These are phyloP conservation scores for Heliothis subflexa DNA, from an alignment of 1,140 invertebrate genomes.

Conservation along the genomic window DNA sequence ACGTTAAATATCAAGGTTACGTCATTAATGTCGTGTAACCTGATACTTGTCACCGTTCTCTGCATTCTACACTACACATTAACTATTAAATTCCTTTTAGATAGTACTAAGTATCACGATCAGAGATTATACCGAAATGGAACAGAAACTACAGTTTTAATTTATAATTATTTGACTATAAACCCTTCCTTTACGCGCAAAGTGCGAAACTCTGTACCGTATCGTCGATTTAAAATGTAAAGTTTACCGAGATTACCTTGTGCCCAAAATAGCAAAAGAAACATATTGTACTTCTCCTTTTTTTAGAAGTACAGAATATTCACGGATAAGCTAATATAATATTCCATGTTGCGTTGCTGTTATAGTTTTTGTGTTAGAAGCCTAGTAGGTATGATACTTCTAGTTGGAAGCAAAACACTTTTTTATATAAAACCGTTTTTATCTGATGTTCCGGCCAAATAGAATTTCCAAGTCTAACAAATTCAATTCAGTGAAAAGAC, in stretches of 20 bases:
- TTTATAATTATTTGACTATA: slow-evolving; percentile 19
- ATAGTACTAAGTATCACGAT: neutral
- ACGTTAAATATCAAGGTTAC: slow-evolving; percentile 18
- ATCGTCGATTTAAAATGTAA: neutral
- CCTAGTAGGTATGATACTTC: too few species aligned
- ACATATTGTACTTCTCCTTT: neutral
- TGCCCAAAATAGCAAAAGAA: slow-evolving; percentile 16
- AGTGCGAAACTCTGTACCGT: neutral
- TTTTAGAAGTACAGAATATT: slow-evolving; percentile 1
- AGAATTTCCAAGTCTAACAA: neutral
- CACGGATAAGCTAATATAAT: neutral
- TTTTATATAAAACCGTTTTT: too few species aligned
- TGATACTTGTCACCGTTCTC: neutral
- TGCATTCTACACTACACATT: neutral
- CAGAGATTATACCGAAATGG: neutral
- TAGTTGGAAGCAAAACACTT: slow-evolving; percentile 6
- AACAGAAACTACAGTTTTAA: slow-evolving; percentile 3
- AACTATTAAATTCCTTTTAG: slow-evolving; percentile 5
- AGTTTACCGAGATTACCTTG: slow-evolving; percentile 6
- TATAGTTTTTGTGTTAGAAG: too few species aligned
- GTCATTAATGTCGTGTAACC: neutral
- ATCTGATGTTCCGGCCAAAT: slow-evolving; percentile 43
- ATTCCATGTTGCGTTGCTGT: neutral
- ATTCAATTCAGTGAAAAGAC: slow-evolving; percentile 21
- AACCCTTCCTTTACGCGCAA: slow-evolving; percentile 20